Base-by-base conservation (phyloP, 30 jellyfish, hydroid and myxozoan genomes). In the Haliclystus octoradiatus region DNA sequence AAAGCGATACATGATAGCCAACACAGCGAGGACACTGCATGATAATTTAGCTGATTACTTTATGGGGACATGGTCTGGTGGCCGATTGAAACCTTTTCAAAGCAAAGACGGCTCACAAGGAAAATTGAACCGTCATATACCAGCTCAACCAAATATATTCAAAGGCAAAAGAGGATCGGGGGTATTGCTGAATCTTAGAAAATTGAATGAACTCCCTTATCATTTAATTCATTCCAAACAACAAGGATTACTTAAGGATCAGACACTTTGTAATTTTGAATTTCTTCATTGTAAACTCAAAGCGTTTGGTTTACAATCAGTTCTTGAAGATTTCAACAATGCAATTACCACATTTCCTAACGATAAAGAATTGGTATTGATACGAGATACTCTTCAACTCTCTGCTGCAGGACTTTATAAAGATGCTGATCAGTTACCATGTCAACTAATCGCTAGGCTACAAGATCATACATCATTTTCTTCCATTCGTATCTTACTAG, bases 71-170 rank as follows among this genome's bases (percentile, higher is more conserved):
- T 85, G 96, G 96, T 63, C 93, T 5, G 83, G 65, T 0, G 88
- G 88, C 34, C 46, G 22, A 1, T 35, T 26, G n/a, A 85, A 85
- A 69, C 90, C 93, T n/a, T 85, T 77, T 57, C 62, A 67, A 2
- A 19, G 71, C n/a, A 85, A 85, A 62, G 52, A 28, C 19, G 96
- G 93, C 1, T 79, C 60, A 0, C 28, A 35, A 14, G 83, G 63
- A 32, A 92, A 77, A 53, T 40, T 66, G 29, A 93, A 85, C 49
- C 75, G 96, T 2, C 81, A 74, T 35, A 93, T 85, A 4, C 68
- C 96, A 1, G 57, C 93, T 19, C 96, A 85, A 68, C 96, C 93
- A 23, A 85, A 85, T 49, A 51, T 68, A 15, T 85, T 77, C 66
- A 22, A 85, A 26, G 52, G 76, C 26, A 13, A 49, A 35, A 64